Percentiles rank a stretch among this genome's conserved stretches.
Conservation (phyloP, 2,888 invertebrate species). For the Metellina segmentata region DNA sequence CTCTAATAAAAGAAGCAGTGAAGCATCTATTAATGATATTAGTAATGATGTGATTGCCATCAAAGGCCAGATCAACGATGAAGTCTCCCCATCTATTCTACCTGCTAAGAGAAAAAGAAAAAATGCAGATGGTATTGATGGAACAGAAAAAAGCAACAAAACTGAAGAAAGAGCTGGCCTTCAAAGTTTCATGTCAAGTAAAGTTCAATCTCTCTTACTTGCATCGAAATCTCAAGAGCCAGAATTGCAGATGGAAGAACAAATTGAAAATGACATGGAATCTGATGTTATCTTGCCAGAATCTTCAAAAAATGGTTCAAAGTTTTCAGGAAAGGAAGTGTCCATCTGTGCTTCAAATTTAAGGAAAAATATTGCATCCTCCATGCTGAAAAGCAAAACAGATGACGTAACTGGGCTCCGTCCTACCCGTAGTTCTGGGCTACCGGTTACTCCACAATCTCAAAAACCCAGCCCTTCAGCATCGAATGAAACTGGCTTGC, state of each 20-base stretch:
- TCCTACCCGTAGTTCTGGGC: slow-evolving; percentile 6
- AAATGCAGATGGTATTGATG: slow-evolving; percentile 10
- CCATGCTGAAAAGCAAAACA: slow-evolving; percentile 39
- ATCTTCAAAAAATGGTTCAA: background rate
- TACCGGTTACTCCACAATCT: background rate
- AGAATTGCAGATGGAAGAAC: background rate
- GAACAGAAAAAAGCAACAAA: slow-evolving; percentile 1
- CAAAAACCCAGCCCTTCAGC: background rate
- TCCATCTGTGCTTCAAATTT: slow-evolving; percentile 56
- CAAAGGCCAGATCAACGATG: background rate
- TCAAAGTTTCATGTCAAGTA: slow-evolving; percentile 63
- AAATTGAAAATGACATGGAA: no score
- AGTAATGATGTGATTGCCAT: slow-evolving; percentile 39
- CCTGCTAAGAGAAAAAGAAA: slow-evolving; percentile 32
- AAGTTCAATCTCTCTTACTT: slow-evolving; percentile 68
- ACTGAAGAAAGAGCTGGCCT: slow-evolving; percentile 16
- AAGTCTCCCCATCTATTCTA: background rate
- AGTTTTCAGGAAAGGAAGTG: slow-evolving; percentile 6
- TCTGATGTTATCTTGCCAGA: background rate
- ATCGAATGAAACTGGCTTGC: no score
- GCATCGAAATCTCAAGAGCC: slow-evolving; percentile 22
- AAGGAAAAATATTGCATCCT: slow-evolving; percentile 67
- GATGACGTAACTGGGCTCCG: background rate
- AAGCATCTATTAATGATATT: background rate
- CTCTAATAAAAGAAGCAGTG: background rate